These are phyloP conservation scores for Microcebus lehilahytsara DNA, from an alignment of 2,113 vertebrate genomes.

Conservation along the genomic window DNA sequence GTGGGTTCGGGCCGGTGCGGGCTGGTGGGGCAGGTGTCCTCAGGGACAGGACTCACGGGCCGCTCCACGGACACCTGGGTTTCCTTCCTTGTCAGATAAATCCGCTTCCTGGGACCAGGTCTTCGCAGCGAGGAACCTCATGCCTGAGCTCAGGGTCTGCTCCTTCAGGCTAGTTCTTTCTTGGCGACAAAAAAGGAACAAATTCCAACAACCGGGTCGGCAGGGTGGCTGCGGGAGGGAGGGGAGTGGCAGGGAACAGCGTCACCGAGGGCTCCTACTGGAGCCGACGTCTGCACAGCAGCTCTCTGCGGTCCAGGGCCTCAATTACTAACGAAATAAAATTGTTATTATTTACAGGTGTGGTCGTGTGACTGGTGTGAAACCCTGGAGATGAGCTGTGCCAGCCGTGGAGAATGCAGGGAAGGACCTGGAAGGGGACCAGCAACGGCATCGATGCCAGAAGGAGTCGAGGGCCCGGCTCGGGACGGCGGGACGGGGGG, in stretches of 20 bases:
- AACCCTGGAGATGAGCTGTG: not conserved
- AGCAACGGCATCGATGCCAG: too few relatives aligned
- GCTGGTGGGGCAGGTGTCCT: not conserved
- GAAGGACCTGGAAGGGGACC: rapidly evolving
- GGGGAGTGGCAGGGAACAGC: rapidly evolving
- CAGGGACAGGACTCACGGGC: too few relatives aligned
- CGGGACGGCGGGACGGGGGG: too few relatives aligned
- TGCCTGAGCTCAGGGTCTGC: not conserved
- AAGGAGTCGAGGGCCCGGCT: not conserved
- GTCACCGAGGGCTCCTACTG: too few relatives aligned
- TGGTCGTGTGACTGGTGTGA: not conserved
- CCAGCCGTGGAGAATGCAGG: not conserved
- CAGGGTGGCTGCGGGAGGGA: rapidly evolving
- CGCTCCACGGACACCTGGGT: not conserved
- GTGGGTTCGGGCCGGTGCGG: too few relatives aligned
- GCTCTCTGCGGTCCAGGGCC: not conserved
- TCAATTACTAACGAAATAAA: not conserved
- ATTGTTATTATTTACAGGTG: not conserved
- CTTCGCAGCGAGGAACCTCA: not conserved
- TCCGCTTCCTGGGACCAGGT: not conserved
- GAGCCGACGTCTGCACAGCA: rapidly evolving
- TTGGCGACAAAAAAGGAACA: too few relatives aligned
- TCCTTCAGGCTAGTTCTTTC: not conserved
- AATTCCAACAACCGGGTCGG: not conserved
- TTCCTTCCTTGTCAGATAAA: not conserved